phyloP scores from a whole-genome alignment of 2,113 vertebrate species.

The Notiomystis cincta region DNA sequence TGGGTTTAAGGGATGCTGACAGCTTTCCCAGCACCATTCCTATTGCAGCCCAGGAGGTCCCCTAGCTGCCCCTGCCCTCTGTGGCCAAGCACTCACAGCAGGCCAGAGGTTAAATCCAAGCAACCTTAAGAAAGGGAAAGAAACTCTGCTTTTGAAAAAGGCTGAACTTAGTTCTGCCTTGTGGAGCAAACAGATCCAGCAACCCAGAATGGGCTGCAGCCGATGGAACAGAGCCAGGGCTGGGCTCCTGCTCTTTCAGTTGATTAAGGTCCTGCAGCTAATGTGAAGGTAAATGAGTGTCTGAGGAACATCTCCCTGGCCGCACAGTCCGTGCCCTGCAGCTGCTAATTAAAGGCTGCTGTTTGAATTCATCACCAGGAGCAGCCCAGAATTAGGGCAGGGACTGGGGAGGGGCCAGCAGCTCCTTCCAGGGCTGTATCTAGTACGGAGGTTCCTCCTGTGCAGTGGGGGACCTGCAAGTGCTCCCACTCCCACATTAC shows the following conservation, averaged over 20 bases:
- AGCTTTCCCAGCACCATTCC: neutral
- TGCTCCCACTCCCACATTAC: neutral
- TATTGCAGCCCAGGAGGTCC: rapidly evolving
- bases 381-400: neutral
- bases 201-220: neutral
- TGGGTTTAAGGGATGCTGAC: neutral
- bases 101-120: neutral
- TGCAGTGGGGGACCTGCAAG: neutral
- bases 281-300: neutral
- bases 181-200: neutral
- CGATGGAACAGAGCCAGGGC: neutral
- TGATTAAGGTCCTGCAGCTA: neutral
- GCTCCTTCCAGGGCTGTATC: neutral
- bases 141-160: neutral
- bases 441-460: rapidly evolving
- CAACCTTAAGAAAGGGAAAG: neutral
- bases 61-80: neutral
- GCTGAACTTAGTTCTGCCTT: neutral
- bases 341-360: neutral
- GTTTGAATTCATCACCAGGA: neutral
- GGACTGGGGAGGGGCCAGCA: neutral
- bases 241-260: neutral
- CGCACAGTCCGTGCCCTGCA: neutral
- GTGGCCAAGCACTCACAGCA: neutral
- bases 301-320: neutral